Base-by-base conservation (phyloP, 1,140 invertebrate species). In the Hesperophylax magnus region DNA sequence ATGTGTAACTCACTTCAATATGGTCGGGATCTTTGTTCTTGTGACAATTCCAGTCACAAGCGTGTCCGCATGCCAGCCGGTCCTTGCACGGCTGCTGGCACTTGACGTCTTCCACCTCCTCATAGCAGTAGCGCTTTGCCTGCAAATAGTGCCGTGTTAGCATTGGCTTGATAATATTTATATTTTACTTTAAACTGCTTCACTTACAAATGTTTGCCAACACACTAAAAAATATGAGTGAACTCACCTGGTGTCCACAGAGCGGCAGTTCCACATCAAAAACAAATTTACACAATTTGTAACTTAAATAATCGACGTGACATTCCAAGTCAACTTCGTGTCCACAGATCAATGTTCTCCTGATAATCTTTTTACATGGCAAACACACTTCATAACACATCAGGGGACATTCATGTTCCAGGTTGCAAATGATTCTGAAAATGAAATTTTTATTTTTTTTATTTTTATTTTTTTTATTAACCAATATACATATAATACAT, bases 171-270 rank as follows among this genome's bases (percentile, higher is more conserved):
- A n/a, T n/a, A n/a, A n/a, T n/a, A n/a, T n/a, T n/a, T n/a, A n/a
- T n/a, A n/a, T n/a, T n/a, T n/a, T n/a, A n/a, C n/a, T n/a, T 27
- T 27, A 27, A 27, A 27, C 27, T 2, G 27, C 27, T 27, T 27
- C 27, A 27, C 27, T 27, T 27, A 27, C 27, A 27, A 27, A 27
- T 27, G 2, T 2, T 5, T 27, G 5, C 27, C 2, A 27, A 27
- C 27, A 2, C 5, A 2, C 27, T 27, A 2, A 27, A 27, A 27
- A 27, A 27, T 27, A 27, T 27, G 5, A 27, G 27, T 27, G 27
- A 27, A 78, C 76, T 65, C 24, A 88, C 88, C 84, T 87, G 81
- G 82, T 92, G 92, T n/a, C 84, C 86, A 85, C 91, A 92, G n/a
- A 85, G 60, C 3, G 88, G 85, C 17, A 88, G 78, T 3, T 79